A percentile compares a stretch with the other conserved stretches of the same genome.
phyloP scores from a whole-genome alignment of 1,140 invertebrate species.

The Epicauta chinensis region DNA sequence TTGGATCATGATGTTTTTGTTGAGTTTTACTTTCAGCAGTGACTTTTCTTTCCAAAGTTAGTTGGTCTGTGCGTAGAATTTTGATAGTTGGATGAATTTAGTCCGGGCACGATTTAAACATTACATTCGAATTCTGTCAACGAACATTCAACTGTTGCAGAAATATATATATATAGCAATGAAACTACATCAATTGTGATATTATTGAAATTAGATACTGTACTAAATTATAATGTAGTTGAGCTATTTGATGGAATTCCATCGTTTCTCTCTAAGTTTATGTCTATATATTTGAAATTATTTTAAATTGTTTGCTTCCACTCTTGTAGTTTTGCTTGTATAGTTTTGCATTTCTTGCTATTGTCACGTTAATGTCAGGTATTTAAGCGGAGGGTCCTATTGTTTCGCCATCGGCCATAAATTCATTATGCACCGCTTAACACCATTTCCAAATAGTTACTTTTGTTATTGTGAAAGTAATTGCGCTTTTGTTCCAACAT shows the following conservation, averaged over 20 bases:
- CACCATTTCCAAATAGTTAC: too few relatives aligned
- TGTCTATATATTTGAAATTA: too few relatives aligned
- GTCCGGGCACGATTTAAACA: conserved; percentile 16
- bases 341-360: too few relatives aligned
- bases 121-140: conserved; percentile 21
- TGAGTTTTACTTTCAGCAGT: conserved; percentile 14
- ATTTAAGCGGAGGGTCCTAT: not conserved
- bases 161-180: conserved; percentile 18
- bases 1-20: conserved; percentile 5
- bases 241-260: too few relatives aligned
- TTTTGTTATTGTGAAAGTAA: too few relatives aligned
- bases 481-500: too few relatives aligned
- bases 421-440: too few relatives aligned
- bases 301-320: too few relatives aligned
- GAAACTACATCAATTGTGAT: conserved; percentile 19
- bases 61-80: conserved; percentile 7
- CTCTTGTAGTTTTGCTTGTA: too few relatives aligned
- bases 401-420: not conserved
- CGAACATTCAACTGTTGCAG: conserved; percentile 22
- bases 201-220: conserved; percentile 19
- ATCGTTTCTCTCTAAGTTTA: too few relatives aligned
- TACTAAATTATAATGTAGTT: too few relatives aligned
- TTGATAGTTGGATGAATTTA: conserved; percentile 5
- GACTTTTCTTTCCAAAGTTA: conserved; percentile 2
- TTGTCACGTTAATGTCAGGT: not conserved